Percentiles rank a stretch among this genome's conserved stretches.
Conservation (phyloP, 2,888 invertebrate genomes). For the Drosophila merina region DNA sequence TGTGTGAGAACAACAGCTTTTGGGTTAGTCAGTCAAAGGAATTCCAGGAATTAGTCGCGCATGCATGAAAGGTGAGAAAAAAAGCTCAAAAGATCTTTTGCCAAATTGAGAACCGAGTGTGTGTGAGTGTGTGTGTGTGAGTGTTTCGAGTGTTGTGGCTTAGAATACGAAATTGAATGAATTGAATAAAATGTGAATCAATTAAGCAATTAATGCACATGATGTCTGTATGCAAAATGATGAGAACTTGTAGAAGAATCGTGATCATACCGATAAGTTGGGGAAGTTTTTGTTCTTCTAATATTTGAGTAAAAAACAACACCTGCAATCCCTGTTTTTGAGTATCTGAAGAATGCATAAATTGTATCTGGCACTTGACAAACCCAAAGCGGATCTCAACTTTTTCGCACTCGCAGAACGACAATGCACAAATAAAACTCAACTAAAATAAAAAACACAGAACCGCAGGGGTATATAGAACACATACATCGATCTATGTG, state of each 20-base stretch:
- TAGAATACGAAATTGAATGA: slow-evolving; percentile 66
- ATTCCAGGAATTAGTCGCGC: slow-evolving; percentile 70
- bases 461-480: slow-evolving; percentile 15
- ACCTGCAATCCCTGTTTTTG: too few relatives aligned
- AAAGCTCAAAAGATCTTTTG: slow-evolving; percentile 35
- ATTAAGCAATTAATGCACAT: slow-evolving; percentile 73
- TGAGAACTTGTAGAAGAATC: slow-evolving; percentile 12
- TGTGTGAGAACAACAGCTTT: slow-evolving; percentile 67
- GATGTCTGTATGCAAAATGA: slow-evolving; percentile 56
- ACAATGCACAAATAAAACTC: slow-evolving; percentile 39
- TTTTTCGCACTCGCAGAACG: slow-evolving; percentile 22
- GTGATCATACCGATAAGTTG: slow-evolving; percentile 18
- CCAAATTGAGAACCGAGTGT: slow-evolving; percentile 17
- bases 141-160: slow-evolving; percentile 33
- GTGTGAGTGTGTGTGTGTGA: slow-evolving; percentile 1
- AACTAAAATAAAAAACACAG: slow-evolving; percentile 25
- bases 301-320: too few relatives aligned
- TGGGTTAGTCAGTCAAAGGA: slow-evolving; percentile 78
- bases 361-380: slow-evolving; percentile 8
- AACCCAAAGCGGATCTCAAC: slow-evolving; percentile 21
- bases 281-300: not conserved
- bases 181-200: slow-evolving; percentile 73
- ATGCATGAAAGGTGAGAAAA: slow-evolving; percentile 68
- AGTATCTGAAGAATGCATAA: too few relatives aligned
- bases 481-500: slow-evolving; percentile 29